Evolutionary conservation across 1,140 invertebrate genomes (phyloP).

Genomic region (Trichonephila clavata): DNA sequence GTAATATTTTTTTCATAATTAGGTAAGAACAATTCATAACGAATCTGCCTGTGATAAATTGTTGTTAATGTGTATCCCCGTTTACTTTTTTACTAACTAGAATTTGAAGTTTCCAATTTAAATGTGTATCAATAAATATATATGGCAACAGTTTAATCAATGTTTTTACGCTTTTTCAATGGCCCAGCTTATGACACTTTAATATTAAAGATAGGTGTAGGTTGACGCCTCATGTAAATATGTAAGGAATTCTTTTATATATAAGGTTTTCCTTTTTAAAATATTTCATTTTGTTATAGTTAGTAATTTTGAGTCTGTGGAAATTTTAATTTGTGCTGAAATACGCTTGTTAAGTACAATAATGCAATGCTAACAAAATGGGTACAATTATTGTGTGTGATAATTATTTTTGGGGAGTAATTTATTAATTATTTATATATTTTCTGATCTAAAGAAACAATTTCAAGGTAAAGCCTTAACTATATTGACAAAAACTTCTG

Average conservation of each 20-base stretch:
- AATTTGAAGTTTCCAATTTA: no score
- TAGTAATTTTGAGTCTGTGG: background rate
- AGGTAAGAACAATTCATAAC: no score
- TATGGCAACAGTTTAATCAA: slow-evolving; percentile 25
- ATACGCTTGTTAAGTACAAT: no score
- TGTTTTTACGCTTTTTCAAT: slow-evolving; percentile 36
- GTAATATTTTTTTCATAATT: no score
- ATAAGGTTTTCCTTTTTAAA: background rate
- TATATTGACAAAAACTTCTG: no score
- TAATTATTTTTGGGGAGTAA: background rate
- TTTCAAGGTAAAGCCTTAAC: no score
- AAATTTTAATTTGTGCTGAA: background rate
- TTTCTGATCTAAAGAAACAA: no score
- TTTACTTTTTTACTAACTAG: no score
- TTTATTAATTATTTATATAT: background rate
- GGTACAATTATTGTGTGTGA: background rate
- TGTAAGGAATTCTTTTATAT: background rate
- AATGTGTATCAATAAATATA: no score
- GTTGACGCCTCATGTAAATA: slow-evolving; percentile 22
- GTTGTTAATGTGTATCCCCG: no score
- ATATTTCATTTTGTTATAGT: background rate
- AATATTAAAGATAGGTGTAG: slow-evolving; percentile 19
- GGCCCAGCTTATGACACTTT: slow-evolving; percentile 40
- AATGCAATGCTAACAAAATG: no score
- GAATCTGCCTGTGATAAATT: no score